Evolutionary conservation across 1,140 invertebrate genomes (phyloP).

Genomic region (Euura lappo): DNA sequence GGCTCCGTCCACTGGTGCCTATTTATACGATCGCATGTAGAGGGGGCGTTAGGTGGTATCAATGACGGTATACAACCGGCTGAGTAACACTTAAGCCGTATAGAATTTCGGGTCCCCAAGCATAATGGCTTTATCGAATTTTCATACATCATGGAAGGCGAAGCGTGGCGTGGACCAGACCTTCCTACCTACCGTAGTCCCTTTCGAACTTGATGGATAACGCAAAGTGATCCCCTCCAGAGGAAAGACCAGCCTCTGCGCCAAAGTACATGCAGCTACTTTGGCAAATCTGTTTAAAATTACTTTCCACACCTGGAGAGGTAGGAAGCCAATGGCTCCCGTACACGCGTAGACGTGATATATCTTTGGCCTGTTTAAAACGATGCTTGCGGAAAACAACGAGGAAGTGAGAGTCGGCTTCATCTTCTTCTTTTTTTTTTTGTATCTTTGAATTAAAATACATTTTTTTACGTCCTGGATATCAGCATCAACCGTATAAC

Average conservation of each 20-base stretch:
- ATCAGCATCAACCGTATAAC: neutral
- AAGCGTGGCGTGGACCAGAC: neutral
- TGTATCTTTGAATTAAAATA: too few relatives aligned
- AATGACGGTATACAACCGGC: conserved; percentile 3
- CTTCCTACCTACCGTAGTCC: neutral
- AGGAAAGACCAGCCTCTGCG: neutral
- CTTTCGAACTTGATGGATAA: conserved; percentile 7
- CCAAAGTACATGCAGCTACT: too few relatives aligned
- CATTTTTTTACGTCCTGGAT: neutral
- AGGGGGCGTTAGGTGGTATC: neutral
- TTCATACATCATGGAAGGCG: conserved; percentile 11
- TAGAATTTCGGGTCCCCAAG: conserved; percentile 8
- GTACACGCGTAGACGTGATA: too few relatives aligned
- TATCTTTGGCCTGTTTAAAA: too few relatives aligned
- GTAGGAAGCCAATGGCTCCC: too few relatives aligned
- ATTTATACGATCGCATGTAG: neutral
- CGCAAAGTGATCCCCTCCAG: neutral
- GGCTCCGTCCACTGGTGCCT: neutral
- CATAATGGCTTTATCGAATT: conserved; percentile 14
- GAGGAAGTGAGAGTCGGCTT: too few relatives aligned
- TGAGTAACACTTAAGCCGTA: conserved; percentile 3
- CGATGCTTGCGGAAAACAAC: too few relatives aligned
- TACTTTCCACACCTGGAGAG: too few relatives aligned
- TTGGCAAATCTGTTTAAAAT: too few relatives aligned
- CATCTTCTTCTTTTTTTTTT: neutral